These are phyloP conservation scores for Pocillopora grandis DNA, from an alignment of 92 coral and sea anemone species.

Conservation along the genomic window DNA sequence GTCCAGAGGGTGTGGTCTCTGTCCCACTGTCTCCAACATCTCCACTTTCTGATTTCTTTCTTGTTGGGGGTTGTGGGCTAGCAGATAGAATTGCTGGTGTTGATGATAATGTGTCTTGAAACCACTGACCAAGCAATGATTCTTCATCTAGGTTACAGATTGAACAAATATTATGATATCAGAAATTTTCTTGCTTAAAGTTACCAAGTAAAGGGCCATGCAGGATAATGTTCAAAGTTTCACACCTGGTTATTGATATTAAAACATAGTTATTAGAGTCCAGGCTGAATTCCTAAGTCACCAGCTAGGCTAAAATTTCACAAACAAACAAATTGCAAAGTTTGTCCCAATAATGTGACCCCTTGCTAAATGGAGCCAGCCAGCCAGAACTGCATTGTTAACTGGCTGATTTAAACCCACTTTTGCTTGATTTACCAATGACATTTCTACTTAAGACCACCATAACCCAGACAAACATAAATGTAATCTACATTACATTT, in stretches of 20 bases:
- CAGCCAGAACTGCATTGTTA: too few species aligned
- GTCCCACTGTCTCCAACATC: slow-evolving; percentile 48
- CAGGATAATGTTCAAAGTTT: not conserved
- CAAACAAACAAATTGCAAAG: not conserved
- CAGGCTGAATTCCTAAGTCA: too few species aligned
- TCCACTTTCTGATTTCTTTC: slow-evolving; percentile 51
- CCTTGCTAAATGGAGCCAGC: too few species aligned
- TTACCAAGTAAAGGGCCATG: not conserved
- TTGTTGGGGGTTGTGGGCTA: slow-evolving; percentile 39
- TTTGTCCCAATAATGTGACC: too few species aligned
- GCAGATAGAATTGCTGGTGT: slow-evolving; percentile 24
- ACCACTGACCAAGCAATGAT: slow-evolving; percentile 84
- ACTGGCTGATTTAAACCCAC: too few species aligned
- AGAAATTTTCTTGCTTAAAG: not conserved
- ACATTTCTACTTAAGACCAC: too few species aligned
- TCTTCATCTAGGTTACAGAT: slow-evolving; percentile 65
- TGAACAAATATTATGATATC: not conserved
- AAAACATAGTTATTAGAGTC: too few species aligned
- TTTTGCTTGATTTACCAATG: too few species aligned
- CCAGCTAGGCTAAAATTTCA: not conserved
- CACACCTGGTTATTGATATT: too few species aligned
- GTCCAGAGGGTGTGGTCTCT: slow-evolving; percentile 33
- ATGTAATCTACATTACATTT: too few species aligned
- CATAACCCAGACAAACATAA: too few species aligned
- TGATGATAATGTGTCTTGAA: slow-evolving; percentile 65